A percentile compares a stretch with the other conserved stretches of the same genome.
These are phyloP conservation scores for Lithosia quadra DNA, from an alignment of 2,888 invertebrate genomes.

Conservation along the genomic window DNA sequence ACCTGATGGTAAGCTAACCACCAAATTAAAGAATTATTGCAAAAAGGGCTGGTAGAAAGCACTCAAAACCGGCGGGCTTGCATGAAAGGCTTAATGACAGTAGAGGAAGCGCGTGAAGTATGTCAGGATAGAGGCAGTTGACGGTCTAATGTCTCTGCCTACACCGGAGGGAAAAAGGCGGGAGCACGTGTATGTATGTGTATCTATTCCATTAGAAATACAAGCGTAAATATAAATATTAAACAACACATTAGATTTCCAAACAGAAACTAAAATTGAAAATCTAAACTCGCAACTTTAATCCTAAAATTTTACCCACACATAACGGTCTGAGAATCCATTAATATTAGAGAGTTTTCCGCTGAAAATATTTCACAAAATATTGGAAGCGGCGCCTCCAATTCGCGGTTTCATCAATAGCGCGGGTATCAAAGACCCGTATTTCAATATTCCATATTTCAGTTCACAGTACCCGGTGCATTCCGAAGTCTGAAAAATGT, in stretches of 20 bases:
- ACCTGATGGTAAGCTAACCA: too few relatives aligned
- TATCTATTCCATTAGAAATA: too few relatives aligned
- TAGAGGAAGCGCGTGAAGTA: too few relatives aligned
- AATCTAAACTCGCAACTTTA: slow-evolving; percentile 14
- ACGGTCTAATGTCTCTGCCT: too few relatives aligned
- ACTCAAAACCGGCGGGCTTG: too few relatives aligned
- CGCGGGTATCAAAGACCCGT: slow-evolving; percentile 57
- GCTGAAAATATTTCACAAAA: slow-evolving; percentile 65
- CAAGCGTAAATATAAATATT: neutral
- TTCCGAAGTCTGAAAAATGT: slow-evolving; percentile 56
- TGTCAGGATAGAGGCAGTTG: too few relatives aligned
- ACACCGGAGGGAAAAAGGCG: too few relatives aligned
- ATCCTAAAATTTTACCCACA: slow-evolving; percentile 26
- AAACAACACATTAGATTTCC: neutral
- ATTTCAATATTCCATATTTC: slow-evolving; percentile 59
- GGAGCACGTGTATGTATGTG: too few relatives aligned
- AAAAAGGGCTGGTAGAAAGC: too few relatives aligned
- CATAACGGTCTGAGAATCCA: slow-evolving; percentile 53
- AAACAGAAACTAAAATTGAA: neutral
- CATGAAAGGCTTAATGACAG: too few relatives aligned
- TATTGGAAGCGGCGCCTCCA: slow-evolving; percentile 59
- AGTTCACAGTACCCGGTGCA: slow-evolving; percentile 34
- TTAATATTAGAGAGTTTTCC: slow-evolving; percentile 60
- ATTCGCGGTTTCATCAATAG: slow-evolving; percentile 57
- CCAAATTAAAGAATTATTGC: too few relatives aligned